phyloP scores from a whole-genome alignment of 1,140 invertebrate genomes.

The Brachionus asplanchnoidis region DNA sequence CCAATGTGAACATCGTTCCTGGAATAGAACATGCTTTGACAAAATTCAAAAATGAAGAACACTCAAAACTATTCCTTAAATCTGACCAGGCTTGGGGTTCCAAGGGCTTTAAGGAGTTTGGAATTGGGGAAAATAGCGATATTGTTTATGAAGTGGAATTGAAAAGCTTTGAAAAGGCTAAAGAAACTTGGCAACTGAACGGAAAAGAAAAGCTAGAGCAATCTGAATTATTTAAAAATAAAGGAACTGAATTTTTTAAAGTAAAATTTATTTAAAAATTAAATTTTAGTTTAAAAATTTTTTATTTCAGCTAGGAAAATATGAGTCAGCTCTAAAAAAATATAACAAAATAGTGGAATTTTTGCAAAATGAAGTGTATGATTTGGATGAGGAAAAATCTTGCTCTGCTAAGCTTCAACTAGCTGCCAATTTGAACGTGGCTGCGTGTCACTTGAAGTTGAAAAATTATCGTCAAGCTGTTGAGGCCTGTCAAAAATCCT shows the following conservation, averaged over 20 bases:
- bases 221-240: conserved; percentile 35
- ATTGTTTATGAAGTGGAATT: conserved; percentile 73
- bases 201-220: conserved; percentile 36
- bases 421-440: conserved; percentile 63
- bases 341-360: conserved; percentile 24
- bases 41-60: conserved; percentile 77
- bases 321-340: conserved; percentile 26
- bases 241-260: conserved; percentile 30
- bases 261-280: not conserved
- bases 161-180: conserved; percentile 73
- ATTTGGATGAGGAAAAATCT: not conserved
- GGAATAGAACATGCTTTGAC: conserved; percentile 79
- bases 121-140: conserved; percentile 72
- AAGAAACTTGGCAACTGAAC: conserved; percentile 39
- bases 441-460: conserved; percentile 77
- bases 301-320: conserved; percentile 11
- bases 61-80: conserved; percentile 69
- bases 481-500: conserved; percentile 63
- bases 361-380: conserved; percentile 14
- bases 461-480: conserved; percentile 70
- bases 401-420: not conserved
- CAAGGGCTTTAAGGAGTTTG: conserved; percentile 66
- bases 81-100: conserved; percentile 73
- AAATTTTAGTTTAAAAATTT: not conserved
- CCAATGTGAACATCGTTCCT: conserved; percentile 67